These are phyloP conservation scores for Platycnemis pennipes DNA, from an alignment of 2,888 invertebrate genomes.

Conservation along the genomic window DNA sequence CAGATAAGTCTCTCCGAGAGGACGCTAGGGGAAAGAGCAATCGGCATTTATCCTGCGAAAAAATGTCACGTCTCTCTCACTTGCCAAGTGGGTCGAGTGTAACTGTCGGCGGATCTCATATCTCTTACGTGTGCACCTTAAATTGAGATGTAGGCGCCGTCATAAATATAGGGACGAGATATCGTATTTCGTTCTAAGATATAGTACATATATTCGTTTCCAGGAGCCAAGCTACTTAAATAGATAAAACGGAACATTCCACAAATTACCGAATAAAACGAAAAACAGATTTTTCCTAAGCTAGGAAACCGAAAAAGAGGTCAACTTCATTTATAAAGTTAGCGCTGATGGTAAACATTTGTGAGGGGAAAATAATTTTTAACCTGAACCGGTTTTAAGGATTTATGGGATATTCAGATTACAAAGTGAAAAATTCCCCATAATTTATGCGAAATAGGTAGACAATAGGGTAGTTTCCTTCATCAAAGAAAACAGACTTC, in stretches of 20 bases:
- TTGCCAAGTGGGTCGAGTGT: conserved; percentile 48
- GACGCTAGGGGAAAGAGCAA: neutral
- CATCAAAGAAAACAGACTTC: too few relatives aligned
- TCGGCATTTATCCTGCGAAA: conserved; percentile 31
- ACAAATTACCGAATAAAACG: neutral
- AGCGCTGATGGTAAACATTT: neutral
- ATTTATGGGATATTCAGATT: too few relatives aligned
- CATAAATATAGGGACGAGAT: neutral
- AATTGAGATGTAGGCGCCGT: neutral
- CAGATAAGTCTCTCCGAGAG: neutral
- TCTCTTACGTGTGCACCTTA: neutral
- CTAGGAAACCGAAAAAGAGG: neutral
- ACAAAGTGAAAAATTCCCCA: too few relatives aligned
- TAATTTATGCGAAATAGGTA: too few relatives aligned
- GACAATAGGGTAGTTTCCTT: too few relatives aligned
- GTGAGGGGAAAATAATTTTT: too few relatives aligned
- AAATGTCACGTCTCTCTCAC: neutral
- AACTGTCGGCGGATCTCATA: neutral
- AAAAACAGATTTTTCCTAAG: neutral
- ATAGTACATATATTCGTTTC: neutral
- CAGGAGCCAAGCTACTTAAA: neutral
- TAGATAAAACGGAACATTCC: neutral
- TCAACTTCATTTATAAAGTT: neutral
- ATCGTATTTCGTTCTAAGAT: neutral
- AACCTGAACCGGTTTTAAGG: too few relatives aligned